phyloP scores from a whole-genome alignment of 1,140 invertebrate species.

The Phocides pigmalion region DNA sequence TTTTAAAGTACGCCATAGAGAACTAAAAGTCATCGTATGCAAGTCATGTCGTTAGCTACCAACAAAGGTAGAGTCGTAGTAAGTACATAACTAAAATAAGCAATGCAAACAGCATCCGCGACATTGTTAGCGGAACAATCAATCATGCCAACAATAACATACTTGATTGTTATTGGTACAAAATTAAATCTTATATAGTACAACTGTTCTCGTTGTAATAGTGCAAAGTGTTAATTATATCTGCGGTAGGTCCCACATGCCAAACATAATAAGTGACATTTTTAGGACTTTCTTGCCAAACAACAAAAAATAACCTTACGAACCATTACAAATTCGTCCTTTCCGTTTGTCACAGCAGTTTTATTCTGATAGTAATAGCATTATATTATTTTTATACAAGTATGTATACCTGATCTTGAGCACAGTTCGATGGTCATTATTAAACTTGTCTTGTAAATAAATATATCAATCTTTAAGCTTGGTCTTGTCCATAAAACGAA shows the following conservation, averaged over 20 bases:
- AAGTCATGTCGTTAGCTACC: background rate
- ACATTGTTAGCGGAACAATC: background rate
- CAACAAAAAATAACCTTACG: no score
- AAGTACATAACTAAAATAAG: background rate
- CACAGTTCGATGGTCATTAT: no score
- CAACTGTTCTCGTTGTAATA: background rate
- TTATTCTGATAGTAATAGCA: no score
- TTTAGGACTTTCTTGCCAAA: no score
- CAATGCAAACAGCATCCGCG: background rate
- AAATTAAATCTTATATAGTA: constrained; percentile 3
- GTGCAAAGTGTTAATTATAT: background rate
- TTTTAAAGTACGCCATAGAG: background rate
- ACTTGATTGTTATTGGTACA: background rate
- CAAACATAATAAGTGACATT: background rate
- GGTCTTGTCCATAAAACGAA: no score
- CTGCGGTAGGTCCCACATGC: background rate
- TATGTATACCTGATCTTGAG: no score
- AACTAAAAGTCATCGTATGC: background rate
- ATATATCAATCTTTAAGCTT: no score
- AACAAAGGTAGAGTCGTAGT: background rate
- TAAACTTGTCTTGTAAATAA: no score
- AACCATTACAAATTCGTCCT: no score
- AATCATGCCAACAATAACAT: constrained; percentile 4
- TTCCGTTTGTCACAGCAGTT: no score
- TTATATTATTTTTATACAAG: no score